Evolutionary conservation across 2,888 invertebrate genomes (phyloP), one percentile per base, ranked within the genome.

Genomic region (Dexiosoma caninum): DNA sequence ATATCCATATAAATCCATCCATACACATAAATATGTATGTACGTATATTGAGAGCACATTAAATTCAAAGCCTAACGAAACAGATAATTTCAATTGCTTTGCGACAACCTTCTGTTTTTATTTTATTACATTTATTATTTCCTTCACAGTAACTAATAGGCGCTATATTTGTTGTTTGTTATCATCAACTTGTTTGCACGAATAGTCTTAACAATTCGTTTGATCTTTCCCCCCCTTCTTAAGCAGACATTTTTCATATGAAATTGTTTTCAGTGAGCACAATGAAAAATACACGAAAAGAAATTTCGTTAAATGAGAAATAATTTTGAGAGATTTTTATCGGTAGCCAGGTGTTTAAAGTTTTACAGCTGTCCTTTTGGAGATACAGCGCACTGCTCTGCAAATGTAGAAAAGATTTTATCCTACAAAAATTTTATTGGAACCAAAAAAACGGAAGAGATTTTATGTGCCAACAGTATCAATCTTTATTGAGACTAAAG

Each of bases 141-240:
- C 42, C 14, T 57, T 21, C 4, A 21, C 57, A 46, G 49, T 49
- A 74, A 57, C 21, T 67, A 42, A 44, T 19, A 67, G 46, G 59
- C 55, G 32, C 40, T 40, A 46, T 32, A 66, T 60, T 37, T 67
- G 27, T n/a, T 60, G 51, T 53, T 76, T 59, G 37, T 57, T 59
- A 59, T 76, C n/a, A n/a, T n/a, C 49, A 67, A 67, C 51, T 67
- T 42, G 59, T 67, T 67, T 51, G 32, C 57, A 59, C 30, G 40
- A 51, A 16, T 60, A 51, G 44, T 76, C 42, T 12, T 30, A 59
- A 60, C 67, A 59, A 67, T 59, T 75, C 51, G 42, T 76, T 76
- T 76, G 75, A 76, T 76, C 67, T 21, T 30, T 55, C 37, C n/a
- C 57, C 30, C 46, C 40, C 40, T 30, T 16, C 35, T 5, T 12